These are phyloP conservation scores for Argyresthia albistria DNA, from an alignment of 2,888 invertebrate genomes.

Conservation along the genomic window DNA sequence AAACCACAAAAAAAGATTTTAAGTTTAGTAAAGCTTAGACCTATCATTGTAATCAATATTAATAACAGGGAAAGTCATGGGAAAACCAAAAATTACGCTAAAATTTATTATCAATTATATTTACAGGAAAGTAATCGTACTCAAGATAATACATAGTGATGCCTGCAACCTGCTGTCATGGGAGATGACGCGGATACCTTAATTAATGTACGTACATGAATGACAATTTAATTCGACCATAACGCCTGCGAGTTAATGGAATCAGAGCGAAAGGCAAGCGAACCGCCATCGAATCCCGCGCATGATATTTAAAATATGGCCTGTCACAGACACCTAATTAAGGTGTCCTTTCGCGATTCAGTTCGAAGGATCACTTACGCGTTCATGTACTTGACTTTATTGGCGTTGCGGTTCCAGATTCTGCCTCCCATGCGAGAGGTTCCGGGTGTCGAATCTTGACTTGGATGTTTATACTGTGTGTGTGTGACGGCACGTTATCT, in stretches of 20 bases:
- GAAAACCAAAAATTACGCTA: no score
- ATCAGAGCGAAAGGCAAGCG: background rate
- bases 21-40: no score
- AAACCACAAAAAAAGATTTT: no score
- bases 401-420: no score
- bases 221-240: slow-evolving; percentile 5
- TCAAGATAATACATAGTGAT: background rate
- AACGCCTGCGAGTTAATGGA: slow-evolving; percentile 4
- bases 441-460: no score
- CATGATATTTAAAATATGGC: slow-evolving; percentile 4
- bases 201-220: slow-evolving; percentile 2
- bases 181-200: background rate
- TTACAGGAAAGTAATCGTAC: background rate
- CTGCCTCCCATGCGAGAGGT: no score
- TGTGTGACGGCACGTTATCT: no score
- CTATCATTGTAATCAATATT: no score
- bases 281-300: slow-evolving; percentile 1
- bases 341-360: background rate
- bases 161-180: slow-evolving; percentile 1
- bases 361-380: background rate
- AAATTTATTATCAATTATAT: no score
- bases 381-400: background rate
- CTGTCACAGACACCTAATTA: slow-evolving; percentile 3
- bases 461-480: no score
- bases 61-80: no score